These are phyloP conservation scores for Sthenelais limicola DNA, from an alignment of 2,888 invertebrate species.

Conservation along the genomic window DNA sequence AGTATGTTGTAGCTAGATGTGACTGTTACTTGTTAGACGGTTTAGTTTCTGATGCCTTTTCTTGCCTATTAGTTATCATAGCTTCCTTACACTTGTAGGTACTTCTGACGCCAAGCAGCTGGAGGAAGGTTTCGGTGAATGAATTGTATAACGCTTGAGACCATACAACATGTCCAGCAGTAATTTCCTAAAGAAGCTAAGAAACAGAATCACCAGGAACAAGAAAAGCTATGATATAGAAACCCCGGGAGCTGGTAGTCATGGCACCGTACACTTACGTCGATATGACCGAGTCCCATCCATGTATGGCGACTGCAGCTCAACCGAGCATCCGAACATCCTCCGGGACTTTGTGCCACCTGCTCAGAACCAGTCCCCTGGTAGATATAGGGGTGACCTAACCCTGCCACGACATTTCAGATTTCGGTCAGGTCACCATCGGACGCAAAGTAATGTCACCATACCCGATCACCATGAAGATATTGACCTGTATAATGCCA, in stretches of 20 bases:
- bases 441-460: slow-evolving; percentile 22
- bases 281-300: slow-evolving; percentile 25
- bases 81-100: no score
- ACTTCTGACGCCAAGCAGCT: no score
- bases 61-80: no score
- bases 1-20: no score
- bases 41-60: no score
- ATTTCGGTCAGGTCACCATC: slow-evolving; percentile 11
- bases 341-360: slow-evolving; percentile 25
- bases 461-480: slow-evolving; percentile 18
- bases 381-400: slow-evolving; percentile 7
- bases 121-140: no score
- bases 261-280: slow-evolving; percentile 15
- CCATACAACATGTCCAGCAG: slow-evolving; percentile 21
- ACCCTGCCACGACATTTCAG: slow-evolving; percentile 22
- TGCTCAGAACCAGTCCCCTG: slow-evolving; percentile 21
- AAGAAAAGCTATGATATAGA: slow-evolving; percentile 35
- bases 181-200: slow-evolving; percentile 22
- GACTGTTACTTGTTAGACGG: no score
- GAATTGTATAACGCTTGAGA: no score
- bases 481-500: slow-evolving; percentile 33
- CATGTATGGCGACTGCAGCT: slow-evolving; percentile 20
- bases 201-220: slow-evolving; percentile 19
- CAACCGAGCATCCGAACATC: slow-evolving; percentile 12
- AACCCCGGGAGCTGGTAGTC: slow-evolving; percentile 14